These are phyloP conservation scores for Xenopus laevis DNA, from an alignment of 2,113 vertebrate genomes.

Conservation along the genomic window DNA sequence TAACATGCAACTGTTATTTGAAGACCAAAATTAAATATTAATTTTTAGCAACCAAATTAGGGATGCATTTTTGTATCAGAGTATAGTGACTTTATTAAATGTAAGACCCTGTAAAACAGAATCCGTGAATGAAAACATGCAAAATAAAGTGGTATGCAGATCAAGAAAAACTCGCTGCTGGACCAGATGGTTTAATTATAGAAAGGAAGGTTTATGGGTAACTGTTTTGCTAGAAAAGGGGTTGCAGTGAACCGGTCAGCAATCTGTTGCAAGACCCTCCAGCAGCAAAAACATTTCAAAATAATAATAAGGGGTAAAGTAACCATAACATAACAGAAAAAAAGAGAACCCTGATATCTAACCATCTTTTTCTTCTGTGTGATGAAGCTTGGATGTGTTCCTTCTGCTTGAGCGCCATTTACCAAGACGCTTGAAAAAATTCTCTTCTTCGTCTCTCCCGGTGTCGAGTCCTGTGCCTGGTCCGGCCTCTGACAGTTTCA, in stretches of 20 bases:
- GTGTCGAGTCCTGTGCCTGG: slow-evolving; percentile 78
- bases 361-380: slow-evolving; percentile 92
- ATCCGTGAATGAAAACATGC: slow-evolving; percentile 34
- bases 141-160: slow-evolving; percentile 48
- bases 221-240: slow-evolving; percentile 30
- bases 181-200: slow-evolving; percentile 41
- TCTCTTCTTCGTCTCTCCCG: slow-evolving; percentile 93
- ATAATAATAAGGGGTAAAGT: slow-evolving; percentile 39
- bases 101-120: neutral
- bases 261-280: slow-evolving; percentile 37
- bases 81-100: slow-evolving; percentile 44
- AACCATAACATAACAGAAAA: slow-evolving; percentile 58
- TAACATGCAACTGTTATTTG: slow-evolving; percentile 36
- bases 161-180: slow-evolving; percentile 21
- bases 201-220: slow-evolving; percentile 47
- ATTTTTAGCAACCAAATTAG: no score
- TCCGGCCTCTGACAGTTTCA: slow-evolving; percentile 91
- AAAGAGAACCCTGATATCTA: slow-evolving; percentile 70
- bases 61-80: slow-evolving; percentile 34
- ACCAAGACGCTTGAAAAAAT: slow-evolving; percentile 99
- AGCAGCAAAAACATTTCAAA: slow-evolving; percentile 47
- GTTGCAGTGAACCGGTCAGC: slow-evolving; percentile 23
- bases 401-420: slow-evolving; percentile 88
- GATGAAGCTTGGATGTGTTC: slow-evolving; percentile 87
- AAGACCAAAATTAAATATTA: slow-evolving; percentile 31